phyloP scores from a whole-genome alignment of 2,797 vertebrate genomes.

The Masticophis lateralis region DNA sequence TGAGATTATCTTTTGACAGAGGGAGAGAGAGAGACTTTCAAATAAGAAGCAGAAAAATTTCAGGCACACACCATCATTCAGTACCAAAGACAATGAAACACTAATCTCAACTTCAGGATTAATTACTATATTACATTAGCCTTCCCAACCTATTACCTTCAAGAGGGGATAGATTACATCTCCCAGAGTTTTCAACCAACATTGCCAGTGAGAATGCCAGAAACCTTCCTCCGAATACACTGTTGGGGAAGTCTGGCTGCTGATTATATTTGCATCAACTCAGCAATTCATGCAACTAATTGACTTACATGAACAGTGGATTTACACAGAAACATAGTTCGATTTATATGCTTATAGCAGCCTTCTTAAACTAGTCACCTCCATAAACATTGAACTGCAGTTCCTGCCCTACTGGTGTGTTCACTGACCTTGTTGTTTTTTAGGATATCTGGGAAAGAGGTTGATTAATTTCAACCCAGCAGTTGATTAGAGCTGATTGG shows the following conservation, averaged over 20 bases:
- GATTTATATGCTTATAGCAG: neutral
- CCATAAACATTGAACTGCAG: neutral
- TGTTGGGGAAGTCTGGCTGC: neutral
- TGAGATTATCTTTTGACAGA: conserved; percentile 60
- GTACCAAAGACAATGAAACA: conserved; percentile 2
- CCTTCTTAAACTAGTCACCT: neutral
- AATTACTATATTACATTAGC: neutral
- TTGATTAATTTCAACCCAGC: neutral
- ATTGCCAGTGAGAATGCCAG: neutral
- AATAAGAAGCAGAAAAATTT: conserved; percentile 38
- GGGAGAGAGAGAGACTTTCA: conserved; percentile 48
- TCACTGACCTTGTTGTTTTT: neutral
- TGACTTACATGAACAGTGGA: neutral
- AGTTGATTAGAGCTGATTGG: neutral
- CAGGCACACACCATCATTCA: neutral
- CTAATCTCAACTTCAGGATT: neutral
- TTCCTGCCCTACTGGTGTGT: neutral
- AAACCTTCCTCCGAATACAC: neutral
- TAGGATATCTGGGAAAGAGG: neutral
- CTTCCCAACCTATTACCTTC: neutral
- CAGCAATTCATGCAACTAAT: neutral
- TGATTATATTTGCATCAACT: neutral
- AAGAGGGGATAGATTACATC: neutral
- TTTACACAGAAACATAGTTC: neutral
- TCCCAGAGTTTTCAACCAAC: neutral